Conservation (phyloP, 2,113 vertebrate species). For the Mesoclemmys tuberculata region DNA sequence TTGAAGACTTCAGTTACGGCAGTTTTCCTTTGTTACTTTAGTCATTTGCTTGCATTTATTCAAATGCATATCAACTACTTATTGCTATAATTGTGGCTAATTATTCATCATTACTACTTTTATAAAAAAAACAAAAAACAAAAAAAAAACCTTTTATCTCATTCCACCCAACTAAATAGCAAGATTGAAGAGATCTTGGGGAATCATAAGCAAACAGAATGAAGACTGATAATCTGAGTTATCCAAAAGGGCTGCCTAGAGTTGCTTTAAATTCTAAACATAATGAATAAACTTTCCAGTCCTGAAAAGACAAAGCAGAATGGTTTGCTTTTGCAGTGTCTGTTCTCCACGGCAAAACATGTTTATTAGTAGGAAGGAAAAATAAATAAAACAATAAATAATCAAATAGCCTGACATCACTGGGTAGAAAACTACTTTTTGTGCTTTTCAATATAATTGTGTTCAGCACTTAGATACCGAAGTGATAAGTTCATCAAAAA, state of each 20-base stretch:
- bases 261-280: neutral
- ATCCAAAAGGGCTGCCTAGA: neutral
- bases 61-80: neutral
- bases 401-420: neutral
- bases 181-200: neutral
- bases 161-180: neutral
- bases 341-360: neutral
- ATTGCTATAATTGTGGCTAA: neutral
- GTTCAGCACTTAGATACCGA: neutral
- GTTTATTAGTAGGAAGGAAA: neutral
- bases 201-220: neutral
- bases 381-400: neutral
- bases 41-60: slow-evolving; percentile 20
- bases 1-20: slow-evolving; percentile 23
- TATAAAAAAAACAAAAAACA: neutral
- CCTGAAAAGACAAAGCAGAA: neutral
- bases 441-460: neutral
- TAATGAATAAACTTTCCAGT: neutral
- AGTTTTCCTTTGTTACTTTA: slow-evolving; percentile 34
- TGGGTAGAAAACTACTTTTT: neutral
- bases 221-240: neutral
- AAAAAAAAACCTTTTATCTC: neutral
- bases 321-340: neutral
- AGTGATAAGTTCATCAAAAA: neutral
- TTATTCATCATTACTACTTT: neutral